Evolutionary conservation across 2,113 vertebrate species (phyloP), one percentile per base, ranked within the genome.

Genomic region (Pterocles orientalis): DNA sequence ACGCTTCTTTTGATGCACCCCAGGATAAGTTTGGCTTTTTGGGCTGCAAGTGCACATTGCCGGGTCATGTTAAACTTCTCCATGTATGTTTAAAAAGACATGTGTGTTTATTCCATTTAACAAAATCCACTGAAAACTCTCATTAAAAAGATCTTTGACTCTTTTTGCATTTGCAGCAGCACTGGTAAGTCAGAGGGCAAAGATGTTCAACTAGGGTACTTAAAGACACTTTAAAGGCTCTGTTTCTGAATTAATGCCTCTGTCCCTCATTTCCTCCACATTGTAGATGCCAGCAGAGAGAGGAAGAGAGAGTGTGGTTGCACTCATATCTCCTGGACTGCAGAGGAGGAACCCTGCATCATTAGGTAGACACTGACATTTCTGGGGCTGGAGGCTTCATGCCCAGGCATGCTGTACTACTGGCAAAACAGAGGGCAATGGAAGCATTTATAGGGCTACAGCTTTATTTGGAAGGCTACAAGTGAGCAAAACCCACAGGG

Each of bases 361-460:
- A 18, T 62, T 62, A 2, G 3, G 45, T 88, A 54, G 7, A 10
- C 0, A 0, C 28, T 66, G 50, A 16, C 0, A 0, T 50, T 94
- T 83, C 60, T 80, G 47, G 28, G 12, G 12, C 68, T 77, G 45
- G 41, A 83, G 28, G 18, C 19, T 18, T 78, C 47, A 17, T 58
- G 47, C 8, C 60, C 34, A 39, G 58, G 18, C 17, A 45, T 5
- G 13, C 15, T 24, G 47, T 39, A 12, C 10, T 70, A 12, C 53
- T 86, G 66, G 24, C 25, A 48, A 53, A 48, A 39, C 18, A 41
- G 36, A 48, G 43, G 14, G 36, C 68, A 88, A 3, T 47, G 39
- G 15, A 78, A 86, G 26, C 31, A 60, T 13, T 3, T 33, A 15
- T 0, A 82, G 18, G 19, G 10, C 10, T 61, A 26, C 17, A 18